A percentile compares a stretch with the other conserved stretches of the same genome.
Conservation (phyloP, 1,140 invertebrate species). For the Plodia interpunctella region DNA sequence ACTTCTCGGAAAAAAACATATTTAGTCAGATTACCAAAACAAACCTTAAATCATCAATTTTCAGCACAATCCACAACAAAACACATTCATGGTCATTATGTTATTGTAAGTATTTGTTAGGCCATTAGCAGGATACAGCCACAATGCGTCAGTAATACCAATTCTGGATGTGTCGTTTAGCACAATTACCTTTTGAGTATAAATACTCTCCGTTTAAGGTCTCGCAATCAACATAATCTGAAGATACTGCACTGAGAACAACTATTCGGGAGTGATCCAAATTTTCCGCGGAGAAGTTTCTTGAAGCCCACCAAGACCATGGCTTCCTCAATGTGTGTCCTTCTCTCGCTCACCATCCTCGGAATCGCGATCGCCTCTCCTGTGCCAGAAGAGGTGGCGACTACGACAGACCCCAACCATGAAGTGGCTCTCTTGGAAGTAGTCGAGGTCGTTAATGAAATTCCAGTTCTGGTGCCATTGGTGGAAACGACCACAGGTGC, state of each 20-base stretch:
- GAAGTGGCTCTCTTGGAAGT: slow-evolving; percentile 12
- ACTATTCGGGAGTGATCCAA: slow-evolving; percentile 18
- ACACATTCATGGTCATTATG: slow-evolving; percentile 63
- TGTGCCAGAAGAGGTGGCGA: slow-evolving; percentile 29
- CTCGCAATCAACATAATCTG: slow-evolving; percentile 30
- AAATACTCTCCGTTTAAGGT: slow-evolving; percentile 35
- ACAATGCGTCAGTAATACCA: slow-evolving; percentile 50
- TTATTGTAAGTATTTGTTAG: slow-evolving; percentile 59
- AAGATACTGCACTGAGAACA: slow-evolving; percentile 22
- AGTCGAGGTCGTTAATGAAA: slow-evolving; percentile 37
- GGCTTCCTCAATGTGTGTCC: slow-evolving; percentile 37
- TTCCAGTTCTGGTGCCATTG: slow-evolving; percentile 32
- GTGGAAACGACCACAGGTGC: slow-evolving; percentile 25
- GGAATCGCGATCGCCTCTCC: slow-evolving; percentile 31
- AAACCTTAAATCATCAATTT: slow-evolving; percentile 31
- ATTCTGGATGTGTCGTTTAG: slow-evolving; percentile 57
- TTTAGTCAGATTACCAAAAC: slow-evolving; percentile 20
- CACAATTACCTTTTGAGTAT: slow-evolving; percentile 51
- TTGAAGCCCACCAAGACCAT: slow-evolving; percentile 40
- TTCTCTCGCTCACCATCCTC: slow-evolving; percentile 40
- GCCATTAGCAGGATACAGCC: slow-evolving; percentile 34
- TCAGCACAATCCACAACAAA: slow-evolving; percentile 43
- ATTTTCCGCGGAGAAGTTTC: slow-evolving; percentile 31
- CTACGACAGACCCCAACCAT: slow-evolving; percentile 27
- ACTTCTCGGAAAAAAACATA: slow-evolving; percentile 10